Percentiles rank a stretch among this genome's conserved stretches.
Conservation (phyloP, 2,797 vertebrate genomes). For the Pseudomugil gertrudae region DNA sequence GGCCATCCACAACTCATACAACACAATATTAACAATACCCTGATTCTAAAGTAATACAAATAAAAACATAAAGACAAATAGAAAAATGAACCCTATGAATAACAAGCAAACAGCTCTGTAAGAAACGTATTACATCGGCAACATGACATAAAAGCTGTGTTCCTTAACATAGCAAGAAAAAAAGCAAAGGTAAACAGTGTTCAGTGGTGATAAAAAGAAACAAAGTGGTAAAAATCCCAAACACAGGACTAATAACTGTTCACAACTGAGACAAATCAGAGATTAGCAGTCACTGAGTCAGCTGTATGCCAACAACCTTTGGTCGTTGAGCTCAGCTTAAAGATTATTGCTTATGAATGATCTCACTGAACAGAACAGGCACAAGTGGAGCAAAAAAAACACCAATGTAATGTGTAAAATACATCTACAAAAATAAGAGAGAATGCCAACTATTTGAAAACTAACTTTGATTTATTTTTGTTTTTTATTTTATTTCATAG, state of each 20-base stretch:
- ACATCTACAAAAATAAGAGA: background rate
- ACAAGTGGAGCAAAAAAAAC: conserved; percentile 27
- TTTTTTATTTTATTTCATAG: background rate
- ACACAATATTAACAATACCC: conserved; percentile 9
- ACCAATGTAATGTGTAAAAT: conserved; percentile 1
- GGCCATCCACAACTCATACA: conserved; percentile 19
- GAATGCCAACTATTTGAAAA: background rate
- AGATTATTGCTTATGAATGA: conserved; percentile 40
- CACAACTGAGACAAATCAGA: conserved; percentile 50
- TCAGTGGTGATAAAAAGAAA: conserved; percentile 16
- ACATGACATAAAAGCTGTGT: conserved; percentile 30
- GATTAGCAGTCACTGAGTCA: conserved; percentile 70
- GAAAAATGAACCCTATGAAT: conserved; percentile 30
- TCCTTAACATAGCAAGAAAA: background rate
- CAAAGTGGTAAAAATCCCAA: conserved; percentile 17
- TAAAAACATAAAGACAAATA: conserved; percentile 15
- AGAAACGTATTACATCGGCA: background rate
- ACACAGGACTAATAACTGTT: conserved; percentile 30
- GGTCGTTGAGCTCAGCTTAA: conserved; percentile 69
- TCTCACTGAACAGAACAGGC: conserved; percentile 21
- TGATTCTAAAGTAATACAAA: background rate
- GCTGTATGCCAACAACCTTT: conserved; percentile 69
- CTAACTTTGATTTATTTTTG: no score
- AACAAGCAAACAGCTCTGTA: conserved; percentile 7
- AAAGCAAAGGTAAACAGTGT: conserved; percentile 12